Evolutionary conservation across 2,113 vertebrate genomes (phyloP).

Genomic region (Hepsetus odoe): DNA sequence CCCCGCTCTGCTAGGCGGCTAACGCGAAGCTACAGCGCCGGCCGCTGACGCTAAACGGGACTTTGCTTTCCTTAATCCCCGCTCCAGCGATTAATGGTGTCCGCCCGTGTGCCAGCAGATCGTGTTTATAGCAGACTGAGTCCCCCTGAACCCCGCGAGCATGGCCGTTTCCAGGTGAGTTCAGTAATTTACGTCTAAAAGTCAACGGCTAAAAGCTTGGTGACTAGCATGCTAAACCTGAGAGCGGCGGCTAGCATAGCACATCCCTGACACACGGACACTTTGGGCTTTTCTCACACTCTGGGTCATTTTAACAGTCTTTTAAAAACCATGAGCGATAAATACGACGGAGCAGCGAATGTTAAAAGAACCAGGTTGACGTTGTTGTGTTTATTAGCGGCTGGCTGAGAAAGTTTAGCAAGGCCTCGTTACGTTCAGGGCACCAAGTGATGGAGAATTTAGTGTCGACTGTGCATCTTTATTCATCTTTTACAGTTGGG

Average conservation of each 20-base stretch:
- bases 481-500: too few species aligned
- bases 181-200: too few species aligned
- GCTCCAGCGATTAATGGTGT: slow-evolving; percentile 9
- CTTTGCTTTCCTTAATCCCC: slow-evolving; percentile 11
- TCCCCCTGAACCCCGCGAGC: slow-evolving; percentile 3
- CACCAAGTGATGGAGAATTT: background rate
- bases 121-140: background rate
- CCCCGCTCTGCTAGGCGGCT: background rate
- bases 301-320: background rate
- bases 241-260: background rate
- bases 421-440: background rate
- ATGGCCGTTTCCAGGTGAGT: slow-evolving; percentile 80
- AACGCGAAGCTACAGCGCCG: background rate
- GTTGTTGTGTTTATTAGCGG: background rate
- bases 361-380: background rate
- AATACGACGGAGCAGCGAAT: background rate
- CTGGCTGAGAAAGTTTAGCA: slow-evolving; percentile 12
- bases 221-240: background rate
- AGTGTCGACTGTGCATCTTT: background rate
- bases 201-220: too few species aligned
- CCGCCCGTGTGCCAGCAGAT: slow-evolving; percentile 59
- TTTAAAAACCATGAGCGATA: background rate
- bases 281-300: slow-evolving; percentile 1
- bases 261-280: slow-evolving; percentile 16
- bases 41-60: slow-evolving; percentile 18